A percentile compares a stretch with the other conserved stretches of the same genome.
These are phyloP conservation scores for Urocitellus parryii DNA, from an alignment of 2,113 vertebrate species.

Conservation along the genomic window DNA sequence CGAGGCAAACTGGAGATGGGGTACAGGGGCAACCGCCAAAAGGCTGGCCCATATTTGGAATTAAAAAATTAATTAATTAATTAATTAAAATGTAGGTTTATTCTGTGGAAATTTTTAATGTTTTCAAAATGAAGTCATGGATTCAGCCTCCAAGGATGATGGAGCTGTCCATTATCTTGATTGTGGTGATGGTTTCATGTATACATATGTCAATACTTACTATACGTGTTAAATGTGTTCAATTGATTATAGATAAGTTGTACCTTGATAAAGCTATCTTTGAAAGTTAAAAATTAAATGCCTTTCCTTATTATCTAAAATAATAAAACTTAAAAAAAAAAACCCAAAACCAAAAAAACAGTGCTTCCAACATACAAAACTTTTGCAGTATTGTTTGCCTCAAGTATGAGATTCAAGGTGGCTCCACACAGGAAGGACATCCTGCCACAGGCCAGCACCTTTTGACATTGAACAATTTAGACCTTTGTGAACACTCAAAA, in stretches of 20 bases:
- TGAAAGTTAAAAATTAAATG: background rate
- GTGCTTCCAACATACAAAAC: background rate
- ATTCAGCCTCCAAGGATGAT: background rate
- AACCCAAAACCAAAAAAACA: background rate
- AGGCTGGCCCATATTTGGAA: background rate
- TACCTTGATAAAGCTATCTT: background rate
- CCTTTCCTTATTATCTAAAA: background rate
- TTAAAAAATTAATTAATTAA: background rate
- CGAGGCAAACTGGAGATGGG: background rate
- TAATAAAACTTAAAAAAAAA: background rate
- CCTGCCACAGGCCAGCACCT: fast-evolving
- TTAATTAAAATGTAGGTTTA: background rate
- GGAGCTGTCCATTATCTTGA: background rate
- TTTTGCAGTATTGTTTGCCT: background rate
- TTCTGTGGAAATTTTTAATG: background rate
- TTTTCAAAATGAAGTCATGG: background rate
- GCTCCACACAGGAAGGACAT: background rate
- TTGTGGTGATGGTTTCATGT: background rate
- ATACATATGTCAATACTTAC: background rate
- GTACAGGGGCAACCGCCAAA: background rate
- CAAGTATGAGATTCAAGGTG: background rate
- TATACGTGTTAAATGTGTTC: background rate
- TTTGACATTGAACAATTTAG: fast-evolving
- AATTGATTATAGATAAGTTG: background rate
- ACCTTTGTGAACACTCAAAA: fast-evolving